Conservation (phyloP, 2,797 vertebrate genomes). For the Selene dorsalis region DNA sequence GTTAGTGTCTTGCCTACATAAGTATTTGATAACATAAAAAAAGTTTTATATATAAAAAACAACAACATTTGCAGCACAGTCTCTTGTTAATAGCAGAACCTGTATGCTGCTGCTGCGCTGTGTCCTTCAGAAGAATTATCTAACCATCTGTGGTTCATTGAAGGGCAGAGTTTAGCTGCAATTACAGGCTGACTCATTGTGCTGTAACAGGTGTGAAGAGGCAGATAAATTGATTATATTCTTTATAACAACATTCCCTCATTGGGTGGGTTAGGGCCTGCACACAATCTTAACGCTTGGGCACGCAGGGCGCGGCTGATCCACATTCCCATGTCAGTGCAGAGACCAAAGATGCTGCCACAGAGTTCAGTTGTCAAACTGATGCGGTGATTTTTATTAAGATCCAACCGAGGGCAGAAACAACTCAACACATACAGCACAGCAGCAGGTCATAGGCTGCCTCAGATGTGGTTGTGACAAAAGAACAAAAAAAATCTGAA, state of each 20-base stretch:
- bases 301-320: conserved; percentile 68
- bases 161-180: conserved; percentile 37
- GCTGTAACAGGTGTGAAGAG: conserved; percentile 57
- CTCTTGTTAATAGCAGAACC: conserved; percentile 9
- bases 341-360: conserved; percentile 54
- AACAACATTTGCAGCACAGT: conserved; percentile 5
- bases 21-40: neutral
- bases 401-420: conserved; percentile 42
- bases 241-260: conserved; percentile 69
- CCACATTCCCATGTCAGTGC: conserved; percentile 67
- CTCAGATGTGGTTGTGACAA: conserved; percentile 35
- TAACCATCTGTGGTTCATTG: conserved; percentile 5
- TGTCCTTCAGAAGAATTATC: conserved; percentile 20
- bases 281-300: conserved; percentile 31
- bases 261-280: conserved; percentile 64
- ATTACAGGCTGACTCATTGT: conserved; percentile 68
- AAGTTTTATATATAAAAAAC: too few species aligned
- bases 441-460: conserved; percentile 21
- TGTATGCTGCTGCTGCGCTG: conserved; percentile 8
- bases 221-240: conserved; percentile 59
- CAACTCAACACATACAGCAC: conserved; percentile 50
- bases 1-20: neutral
- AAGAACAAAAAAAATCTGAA: conserved; percentile 6
- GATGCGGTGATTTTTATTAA: conserved; percentile 62
- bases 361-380: conserved; percentile 59